phyloP scores from a whole-genome alignment of 2,888 invertebrate species.

The Xestia xanthographa region DNA sequence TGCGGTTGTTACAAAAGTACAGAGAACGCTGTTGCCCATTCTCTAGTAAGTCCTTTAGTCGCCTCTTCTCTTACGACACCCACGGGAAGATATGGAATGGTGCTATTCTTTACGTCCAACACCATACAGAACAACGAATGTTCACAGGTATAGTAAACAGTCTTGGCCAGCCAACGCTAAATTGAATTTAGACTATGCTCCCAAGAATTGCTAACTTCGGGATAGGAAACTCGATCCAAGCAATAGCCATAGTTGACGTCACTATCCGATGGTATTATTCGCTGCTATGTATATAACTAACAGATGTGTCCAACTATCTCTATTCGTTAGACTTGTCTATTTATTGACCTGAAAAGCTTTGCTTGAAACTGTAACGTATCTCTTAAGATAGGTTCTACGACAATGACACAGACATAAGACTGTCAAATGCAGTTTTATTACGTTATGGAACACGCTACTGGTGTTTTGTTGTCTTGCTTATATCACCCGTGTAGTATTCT shows the following conservation, averaged over 20 bases:
- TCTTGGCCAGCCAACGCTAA: not conserved
- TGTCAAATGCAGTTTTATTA: not conserved
- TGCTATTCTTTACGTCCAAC: too few relatives aligned
- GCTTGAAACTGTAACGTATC: not conserved
- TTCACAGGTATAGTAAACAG: not conserved
- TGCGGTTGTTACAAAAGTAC: too few relatives aligned
- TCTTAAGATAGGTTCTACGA: not conserved
- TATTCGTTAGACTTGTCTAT: constrained; percentile 1
- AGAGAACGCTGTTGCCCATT: too few relatives aligned
- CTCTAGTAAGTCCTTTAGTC: too few relatives aligned
- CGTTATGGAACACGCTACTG: too few relatives aligned
- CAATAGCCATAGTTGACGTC: constrained; percentile 38
- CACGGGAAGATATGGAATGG: too few relatives aligned
- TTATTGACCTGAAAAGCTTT: constrained; percentile 18
- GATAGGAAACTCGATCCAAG: constrained; percentile 37
- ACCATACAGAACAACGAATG: constrained; percentile 15
- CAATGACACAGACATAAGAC: not conserved
- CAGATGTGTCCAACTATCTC: constrained; percentile 22
- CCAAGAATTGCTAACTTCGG: constrained; percentile 46
- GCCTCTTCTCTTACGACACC: too few relatives aligned
- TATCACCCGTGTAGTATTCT: not conserved
- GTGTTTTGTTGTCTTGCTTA: not conserved
- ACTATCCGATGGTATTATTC: constrained; percentile 6
- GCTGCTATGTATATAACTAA: not conserved
- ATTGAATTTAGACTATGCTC: constrained; percentile 15